These are phyloP conservation scores for Laupala kohalensis DNA, from an alignment of 1,140 invertebrate genomes.

Conservation along the genomic window DNA sequence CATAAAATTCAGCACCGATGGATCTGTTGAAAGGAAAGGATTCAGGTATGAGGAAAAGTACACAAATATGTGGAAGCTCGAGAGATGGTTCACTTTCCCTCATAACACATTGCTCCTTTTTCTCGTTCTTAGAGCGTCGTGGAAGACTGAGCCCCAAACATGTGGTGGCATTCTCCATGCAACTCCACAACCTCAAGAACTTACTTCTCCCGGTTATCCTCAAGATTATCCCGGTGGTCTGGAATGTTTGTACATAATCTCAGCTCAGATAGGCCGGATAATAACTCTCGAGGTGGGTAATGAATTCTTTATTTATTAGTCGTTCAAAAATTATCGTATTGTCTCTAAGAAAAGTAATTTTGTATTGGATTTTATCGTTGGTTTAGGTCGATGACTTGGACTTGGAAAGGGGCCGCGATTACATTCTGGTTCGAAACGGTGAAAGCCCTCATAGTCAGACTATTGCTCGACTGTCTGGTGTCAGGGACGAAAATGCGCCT, in stretches of 20 bases:
- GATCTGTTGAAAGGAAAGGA: conserved; percentile 83
- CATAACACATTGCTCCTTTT: neutral
- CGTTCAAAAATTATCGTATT: no score
- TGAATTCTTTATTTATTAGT: no score
- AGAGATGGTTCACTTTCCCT: neutral
- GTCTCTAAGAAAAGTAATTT: neutral
- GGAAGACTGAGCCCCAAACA: conserved; percentile 83
- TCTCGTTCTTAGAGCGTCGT: conserved; percentile 51
- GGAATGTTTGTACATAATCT: conserved; percentile 85
- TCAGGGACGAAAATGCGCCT: conserved; percentile 57
- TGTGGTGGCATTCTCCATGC: conserved; percentile 75
- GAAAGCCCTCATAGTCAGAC: conserved; percentile 68
- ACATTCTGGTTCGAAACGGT: conserved; percentile 79
- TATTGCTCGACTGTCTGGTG: conserved; percentile 70
- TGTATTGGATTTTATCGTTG: neutral
- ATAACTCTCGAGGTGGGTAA: conserved; percentile 62
- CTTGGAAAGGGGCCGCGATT: conserved; percentile 71
- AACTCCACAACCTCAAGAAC: conserved; percentile 63
- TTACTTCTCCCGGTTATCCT: conserved; percentile 83
- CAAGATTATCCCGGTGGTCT: conserved; percentile 83
- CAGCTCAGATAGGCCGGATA: conserved; percentile 74
- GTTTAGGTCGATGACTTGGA: conserved; percentile 71
- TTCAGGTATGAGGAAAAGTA: conserved; percentile 42
- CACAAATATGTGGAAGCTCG: neutral
- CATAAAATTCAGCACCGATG: conserved; percentile 89